Evolutionary conservation across 2,113 vertebrate species (phyloP), one percentile per base, ranked within the genome.

Genomic region (Holacanthus passer): DNA sequence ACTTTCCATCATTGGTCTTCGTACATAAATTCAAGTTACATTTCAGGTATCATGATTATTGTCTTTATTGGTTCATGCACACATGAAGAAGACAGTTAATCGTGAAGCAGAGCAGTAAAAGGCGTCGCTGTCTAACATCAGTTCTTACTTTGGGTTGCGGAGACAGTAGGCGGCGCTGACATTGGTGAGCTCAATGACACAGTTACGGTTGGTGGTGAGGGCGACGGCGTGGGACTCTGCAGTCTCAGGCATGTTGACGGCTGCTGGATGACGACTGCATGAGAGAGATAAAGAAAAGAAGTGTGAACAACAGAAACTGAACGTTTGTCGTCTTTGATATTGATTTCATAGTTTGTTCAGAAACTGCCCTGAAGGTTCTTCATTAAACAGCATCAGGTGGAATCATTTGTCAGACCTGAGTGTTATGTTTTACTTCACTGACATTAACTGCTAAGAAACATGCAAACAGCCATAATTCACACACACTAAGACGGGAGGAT

Each of bases 151-250:
- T 31, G 94, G 94, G 82, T 91, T 91, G 67, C 63, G 2, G 22
- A 94, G 92, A 2, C 91, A 93, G 83, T 35, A 93, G 22, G 0
- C 0, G 1, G 5, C 0, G 76, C 79, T 94, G 48, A 90, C 1
- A 6, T 94, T 95, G 72, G 70, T 84, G 69, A 94, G 79, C 90
- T 94, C 90, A 0, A 95, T 11, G 37, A 87, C 87, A 59, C 93
- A 94, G 88, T 92, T 91, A 58, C 93, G 92, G 87, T 94, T 95
- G 82, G 93, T 93, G 80, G 88, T 72, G 3, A 94, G 31, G 16
- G 19, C 10, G 70, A 9, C 0, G 4, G 90, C 58, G 69, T 94
- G 91, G 9, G 87, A 10, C 31, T 94, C 93, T 53, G 93, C 94
- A 0, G 69, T 90, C 35, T 94, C 85, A 0, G 81, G 5, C 93